Base-by-base conservation (phyloP, 2,113 vertebrate species). In the Otus sunia region DNA sequence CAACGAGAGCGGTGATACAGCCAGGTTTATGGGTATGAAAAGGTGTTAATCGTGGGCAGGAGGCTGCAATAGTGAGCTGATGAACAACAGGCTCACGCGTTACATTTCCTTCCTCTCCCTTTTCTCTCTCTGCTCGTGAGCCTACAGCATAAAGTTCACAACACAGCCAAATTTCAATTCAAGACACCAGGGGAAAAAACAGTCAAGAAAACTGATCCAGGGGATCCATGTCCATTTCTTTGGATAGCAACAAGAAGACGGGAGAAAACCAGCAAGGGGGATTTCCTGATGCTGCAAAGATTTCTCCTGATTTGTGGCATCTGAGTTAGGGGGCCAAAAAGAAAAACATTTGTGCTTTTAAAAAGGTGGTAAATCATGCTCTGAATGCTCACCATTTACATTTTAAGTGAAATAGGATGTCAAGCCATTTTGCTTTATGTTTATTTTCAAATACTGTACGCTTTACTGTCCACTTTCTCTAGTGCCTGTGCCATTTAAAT, bases 331-430 rank as follows among this genome's bases (percentile, higher is more conserved):
- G 73, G 79, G 29, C 75, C 7, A 8, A 84, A 95, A 97, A 95
- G 59, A 73, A 93, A 95, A 96, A 92, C 84, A 94, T 89, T 95
- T 77, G 26, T 84, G 93, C 95, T 92, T 96, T 91, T 86, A 91
- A 91, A 94, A 95, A 94, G 97, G 74, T 34, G 77, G 86, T 90
- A 91, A 96, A 95, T 95, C 94, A 37, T 0, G 0, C 12, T 11
- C 59, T 58, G 56, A 89, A 85, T 27, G 62, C 32, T 77, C 60
- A 19, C 32, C 83, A 96, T 95, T 97, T 97, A 93, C 96, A 94
- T 97, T 92, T 85, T 88, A 93, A 96, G 94, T 84, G 87, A 96
- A 97, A 86, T 74, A 84, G 86, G 86, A 77, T 95, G 94, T 94
- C 93, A 80, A 55, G 49, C 94, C 79, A 7, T 92, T 93, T 85